Base-by-base conservation (phyloP, 2,888 invertebrate genomes). In the Petrolisthes manimaculis region DNA sequence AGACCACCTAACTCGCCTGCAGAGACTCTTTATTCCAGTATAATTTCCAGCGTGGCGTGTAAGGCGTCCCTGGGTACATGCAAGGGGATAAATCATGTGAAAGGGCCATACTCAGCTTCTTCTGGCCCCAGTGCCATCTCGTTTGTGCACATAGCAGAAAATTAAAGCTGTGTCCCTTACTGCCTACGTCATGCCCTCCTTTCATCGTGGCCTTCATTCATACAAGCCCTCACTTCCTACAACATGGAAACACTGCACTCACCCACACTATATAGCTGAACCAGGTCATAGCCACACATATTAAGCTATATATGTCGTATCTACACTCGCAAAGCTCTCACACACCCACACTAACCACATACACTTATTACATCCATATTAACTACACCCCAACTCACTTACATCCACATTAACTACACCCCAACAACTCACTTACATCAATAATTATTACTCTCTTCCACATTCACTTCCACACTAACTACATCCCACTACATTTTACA, bases 141-240 rank as follows among this genome's bases (percentile, higher is more conserved):
- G 56, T 80, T 56, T 21, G 56, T 54, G 56, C 80, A 56, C 80
- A 56, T 55, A 80, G 80, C 80, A 80, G 80, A 80, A 80, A 80
- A 80, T 80, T 80, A 80, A 80, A 80, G 80, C 80, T 80, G 80
- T 80, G 55, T 80, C 80, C 80, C 56, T 56, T 80, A 55, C 80
- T 80, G 80, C 80, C 21, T 80, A 24, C 80, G 54, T 37, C 78
- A n/a, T 54, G 21, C 51, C 81, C 9, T 37, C 37, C 21, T 37
- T 5, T 77, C 37, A 24, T 37, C 37, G 37, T 77, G 12, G 14
- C 24, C 37, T 8, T 77, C 18, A 4, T 14, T 77, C 37, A 6
- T 51, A 37, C 51, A 14, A 4, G 24, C 37, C 4, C 77, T 77
- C 77, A 24, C 77, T 77, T 37, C 37, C 37, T 37, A 37, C 37